Evolutionary conservation across 2,797 vertebrate species (phyloP).

Genomic region (Cirrhinus molitorella): DNA sequence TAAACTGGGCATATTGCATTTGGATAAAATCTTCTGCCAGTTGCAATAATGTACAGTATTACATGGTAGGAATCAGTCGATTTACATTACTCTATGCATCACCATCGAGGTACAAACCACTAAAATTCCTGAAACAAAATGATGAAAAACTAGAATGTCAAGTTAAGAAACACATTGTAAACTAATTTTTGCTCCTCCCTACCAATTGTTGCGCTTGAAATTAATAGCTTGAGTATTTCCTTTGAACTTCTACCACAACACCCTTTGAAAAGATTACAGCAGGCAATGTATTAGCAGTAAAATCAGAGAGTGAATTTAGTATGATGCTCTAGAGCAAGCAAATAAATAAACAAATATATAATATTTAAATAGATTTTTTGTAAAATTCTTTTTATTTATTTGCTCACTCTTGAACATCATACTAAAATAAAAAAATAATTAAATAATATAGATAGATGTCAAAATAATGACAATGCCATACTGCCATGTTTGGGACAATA

Average conservation of each 20-base stretch:
- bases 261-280: slow-evolving; percentile 8
- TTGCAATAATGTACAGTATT: slow-evolving; percentile 1
- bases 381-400: too few species aligned
- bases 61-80: background rate
- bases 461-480: background rate
- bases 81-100: background rate
- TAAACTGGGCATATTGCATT: background rate
- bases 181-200: background rate
- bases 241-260: background rate
- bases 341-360: background rate
- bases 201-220: background rate
- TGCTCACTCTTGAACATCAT: too few species aligned
- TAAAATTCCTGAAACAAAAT: background rate
- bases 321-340: background rate
- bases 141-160: background rate
- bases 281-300: background rate
- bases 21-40: too few species aligned
- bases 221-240: background rate
- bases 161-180: background rate
- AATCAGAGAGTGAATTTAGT: background rate
- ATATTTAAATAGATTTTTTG: background rate
- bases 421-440: background rate
- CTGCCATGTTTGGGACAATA: background rate
- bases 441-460: background rate
- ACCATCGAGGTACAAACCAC: background rate